These are phyloP conservation scores for Sparus aurata DNA, from an alignment of 2,797 vertebrate species.

Conservation along the genomic window DNA sequence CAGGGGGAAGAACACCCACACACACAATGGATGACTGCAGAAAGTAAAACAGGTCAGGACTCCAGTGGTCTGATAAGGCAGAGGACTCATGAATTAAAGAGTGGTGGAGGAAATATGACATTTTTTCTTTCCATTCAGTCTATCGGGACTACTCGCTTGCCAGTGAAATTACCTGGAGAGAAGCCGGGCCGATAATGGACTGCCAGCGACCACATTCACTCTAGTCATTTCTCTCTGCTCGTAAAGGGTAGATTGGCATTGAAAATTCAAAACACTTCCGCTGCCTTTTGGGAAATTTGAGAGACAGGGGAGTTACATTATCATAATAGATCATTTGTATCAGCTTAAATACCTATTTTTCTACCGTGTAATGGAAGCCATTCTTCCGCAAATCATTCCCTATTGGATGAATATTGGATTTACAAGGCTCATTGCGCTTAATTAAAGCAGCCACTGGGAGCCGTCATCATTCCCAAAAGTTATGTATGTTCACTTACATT, in stretches of 20 bases:
- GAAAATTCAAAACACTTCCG: conserved; percentile 73
- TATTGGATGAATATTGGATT: conserved; percentile 68
- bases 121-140: conserved; percentile 84
- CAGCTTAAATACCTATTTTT: conserved; percentile 71
- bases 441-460: conserved; percentile 64
- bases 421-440: conserved; percentile 74
- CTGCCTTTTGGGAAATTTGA: conserved; percentile 71
- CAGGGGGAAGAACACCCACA: conserved; percentile 77
- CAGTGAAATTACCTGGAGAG: conserved; percentile 82
- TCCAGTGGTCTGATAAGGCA: conserved; percentile 83
- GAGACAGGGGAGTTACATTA: conserved; percentile 70
- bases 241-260: conserved; percentile 70
- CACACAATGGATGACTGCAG: conserved; percentile 78
- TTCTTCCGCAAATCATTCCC: conserved; percentile 62
- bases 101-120: conserved; percentile 81
- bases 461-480: conserved; percentile 55
- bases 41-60: conserved; percentile 87
- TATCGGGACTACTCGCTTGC: conserved; percentile 79
- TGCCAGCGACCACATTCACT: conserved; percentile 77
- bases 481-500: conserved; percentile 50
- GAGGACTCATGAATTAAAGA: conserved; percentile 86
- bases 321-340: conserved; percentile 79
- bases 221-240: conserved; percentile 74
- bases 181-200: conserved; percentile 80
- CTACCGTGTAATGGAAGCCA: conserved; percentile 56